Conservation (phyloP, 2,888 invertebrate genomes). For the Coenonympha glycerion region DNA sequence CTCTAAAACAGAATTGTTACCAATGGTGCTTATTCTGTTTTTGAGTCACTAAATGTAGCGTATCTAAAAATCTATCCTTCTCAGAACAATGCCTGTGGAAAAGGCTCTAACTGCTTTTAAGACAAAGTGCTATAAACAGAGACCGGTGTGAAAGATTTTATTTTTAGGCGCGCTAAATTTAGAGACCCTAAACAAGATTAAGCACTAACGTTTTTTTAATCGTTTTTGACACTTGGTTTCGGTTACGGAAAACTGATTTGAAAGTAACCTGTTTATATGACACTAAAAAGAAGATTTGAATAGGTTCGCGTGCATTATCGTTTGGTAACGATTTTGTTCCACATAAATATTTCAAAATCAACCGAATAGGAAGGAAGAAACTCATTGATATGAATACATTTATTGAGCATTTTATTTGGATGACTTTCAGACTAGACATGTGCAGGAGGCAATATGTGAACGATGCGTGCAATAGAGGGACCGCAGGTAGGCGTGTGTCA, state of each 20-base stretch:
- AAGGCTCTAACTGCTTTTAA: too few species aligned
- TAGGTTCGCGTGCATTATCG: neutral
- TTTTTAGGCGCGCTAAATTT: too few species aligned
- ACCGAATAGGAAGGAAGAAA: slow-evolving; percentile 7
- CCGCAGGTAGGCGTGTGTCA: slow-evolving; percentile 89
- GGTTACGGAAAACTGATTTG: slow-evolving; percentile 18
- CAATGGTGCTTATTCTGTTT: too few species aligned
- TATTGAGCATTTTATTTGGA: slow-evolving; percentile 73
- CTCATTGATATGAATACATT: slow-evolving; percentile 33
- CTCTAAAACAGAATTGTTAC: too few species aligned
- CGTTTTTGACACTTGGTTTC: slow-evolving; percentile 18
- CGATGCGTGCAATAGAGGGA: slow-evolving; percentile 98
- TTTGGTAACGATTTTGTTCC: neutral
- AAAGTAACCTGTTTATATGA: slow-evolving; percentile 22
- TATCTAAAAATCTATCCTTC: too few species aligned
- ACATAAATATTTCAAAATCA: neutral
- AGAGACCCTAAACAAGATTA: too few species aligned
- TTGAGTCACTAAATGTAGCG: too few species aligned
- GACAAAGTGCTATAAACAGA: too few species aligned
- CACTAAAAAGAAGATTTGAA: neutral
- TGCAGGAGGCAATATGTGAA: slow-evolving; percentile 96
- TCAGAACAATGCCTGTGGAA: too few species aligned
- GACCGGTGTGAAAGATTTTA: too few species aligned
- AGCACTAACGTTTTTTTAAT: too few species aligned
- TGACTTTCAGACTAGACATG: slow-evolving; percentile 97